Base-by-base conservation (phyloP, 2,888 invertebrate species). In the Diplolepis rosae region DNA sequence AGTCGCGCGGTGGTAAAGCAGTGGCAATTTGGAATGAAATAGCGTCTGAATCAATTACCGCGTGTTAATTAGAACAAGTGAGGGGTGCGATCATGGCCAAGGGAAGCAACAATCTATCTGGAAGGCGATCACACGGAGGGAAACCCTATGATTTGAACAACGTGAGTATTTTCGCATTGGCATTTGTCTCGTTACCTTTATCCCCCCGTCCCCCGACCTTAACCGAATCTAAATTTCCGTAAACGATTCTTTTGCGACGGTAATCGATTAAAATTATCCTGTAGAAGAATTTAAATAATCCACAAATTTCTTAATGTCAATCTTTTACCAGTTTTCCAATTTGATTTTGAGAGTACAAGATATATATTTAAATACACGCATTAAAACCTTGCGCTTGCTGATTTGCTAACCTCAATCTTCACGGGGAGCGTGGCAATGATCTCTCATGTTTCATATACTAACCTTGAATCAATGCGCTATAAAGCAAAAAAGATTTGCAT, bases 111-210 rank as follows among this genome's bases (percentile, higher is more conserved):
- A 87, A 85, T 83, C 76, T 83, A 71, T 81, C 82, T 77, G 86
- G 83, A 71, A 87, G 84, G 80, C 87, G 86, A 75, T 79, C 87
- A 71, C 87, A 82, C 80, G 84, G 84, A 77, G 84, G 87, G 76
- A 89, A 89, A 79, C 89, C 90, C 69, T 90, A 90, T 82, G 89
- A 90, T 81, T 86, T 87, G 80, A 89, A 90, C 80, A 89, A 90
- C 84, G 90, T 90, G 86, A 90, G 90, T 90, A 86, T 52, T 73
- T 73, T 77, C 66, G 69, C 70, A 72, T 72, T 78, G 69, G 68
- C 54, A 66, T 73, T 42, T 45, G 15, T 69, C 28, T 65, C 30
- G 6, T 30, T 52, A 30, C 45, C 52, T 22, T 68, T 39, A 42
- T 66, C 61, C 65, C 66, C 50, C 50, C 15, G 42, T 22, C 18